These are phyloP conservation scores for Poeciliopsis retropinna DNA, from an alignment of 2,113 vertebrate genomes.

Conservation along the genomic window DNA sequence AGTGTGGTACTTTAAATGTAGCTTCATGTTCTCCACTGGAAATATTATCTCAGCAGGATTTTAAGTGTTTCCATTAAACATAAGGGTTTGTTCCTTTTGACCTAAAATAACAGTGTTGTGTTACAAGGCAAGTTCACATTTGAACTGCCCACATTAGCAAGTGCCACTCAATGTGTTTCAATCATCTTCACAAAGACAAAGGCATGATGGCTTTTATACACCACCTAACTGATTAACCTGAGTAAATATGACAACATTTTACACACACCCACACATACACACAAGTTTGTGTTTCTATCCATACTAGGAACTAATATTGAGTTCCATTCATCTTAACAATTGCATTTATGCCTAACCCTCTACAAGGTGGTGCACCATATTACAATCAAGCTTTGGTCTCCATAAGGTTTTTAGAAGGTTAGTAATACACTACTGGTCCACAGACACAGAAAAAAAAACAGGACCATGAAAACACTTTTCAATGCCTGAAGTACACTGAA, in stretches of 20 bases:
- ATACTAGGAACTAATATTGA: too few species aligned
- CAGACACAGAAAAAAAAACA: slow-evolving; percentile 30
- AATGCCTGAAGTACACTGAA: slow-evolving; percentile 58
- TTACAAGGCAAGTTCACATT: slow-evolving; percentile 64
- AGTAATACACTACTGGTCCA: too few species aligned
- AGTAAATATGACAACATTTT: slow-evolving; percentile 57
- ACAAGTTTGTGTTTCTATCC: too few species aligned
- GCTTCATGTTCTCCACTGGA: slow-evolving; percentile 18
- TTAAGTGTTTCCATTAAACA: slow-evolving; percentile 61
- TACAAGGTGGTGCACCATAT: too few species aligned
- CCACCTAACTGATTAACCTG: slow-evolving; percentile 65
- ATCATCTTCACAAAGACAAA: slow-evolving; percentile 59
- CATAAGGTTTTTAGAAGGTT: too few species aligned
- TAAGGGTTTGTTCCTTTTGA: slow-evolving; percentile 55
- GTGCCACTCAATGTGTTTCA: slow-evolving; percentile 35
- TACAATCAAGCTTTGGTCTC: too few species aligned
- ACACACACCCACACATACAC: slow-evolving; percentile 31
- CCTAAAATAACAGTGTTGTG: slow-evolving; percentile 59
- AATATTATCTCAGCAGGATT: slow-evolving; percentile 59
- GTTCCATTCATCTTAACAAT: too few species aligned
- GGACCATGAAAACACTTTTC: slow-evolving; percentile 56
- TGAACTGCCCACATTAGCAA: slow-evolving; percentile 60
- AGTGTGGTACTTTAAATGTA: slow-evolving; percentile 10
- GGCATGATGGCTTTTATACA: slow-evolving; percentile 62
- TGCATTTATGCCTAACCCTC: too few species aligned